phyloP scores from a whole-genome alignment of 2,113 vertebrate genomes.

The Copsychus sechellarum region DNA sequence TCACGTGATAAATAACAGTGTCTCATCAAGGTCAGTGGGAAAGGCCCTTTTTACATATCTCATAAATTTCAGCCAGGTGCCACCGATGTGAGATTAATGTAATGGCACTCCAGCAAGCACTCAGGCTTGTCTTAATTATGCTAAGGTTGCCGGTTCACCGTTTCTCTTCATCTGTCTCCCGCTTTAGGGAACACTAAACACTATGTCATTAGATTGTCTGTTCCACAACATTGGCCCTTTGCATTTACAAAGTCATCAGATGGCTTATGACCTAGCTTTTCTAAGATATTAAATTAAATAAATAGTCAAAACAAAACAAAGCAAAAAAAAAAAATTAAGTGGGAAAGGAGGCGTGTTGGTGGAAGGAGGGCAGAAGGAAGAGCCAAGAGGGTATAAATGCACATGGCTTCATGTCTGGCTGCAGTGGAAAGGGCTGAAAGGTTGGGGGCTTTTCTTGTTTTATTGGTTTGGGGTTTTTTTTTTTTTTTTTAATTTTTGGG shows the following conservation, averaged over 20 bases:
- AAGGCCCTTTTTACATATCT: conserved; percentile 83
- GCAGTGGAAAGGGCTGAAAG: neutral
- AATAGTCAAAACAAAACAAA: conserved; percentile 68
- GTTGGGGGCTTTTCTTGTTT: neutral
- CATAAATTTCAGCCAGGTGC: conserved; percentile 87
- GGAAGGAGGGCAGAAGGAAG: neutral
- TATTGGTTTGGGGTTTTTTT: neutral
- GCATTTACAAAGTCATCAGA: conserved; percentile 87
- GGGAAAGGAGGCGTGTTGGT: neutral
- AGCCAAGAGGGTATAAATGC: neutral
- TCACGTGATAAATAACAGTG: conserved; percentile 81
- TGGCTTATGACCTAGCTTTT: conserved; percentile 81
- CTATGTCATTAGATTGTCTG: conserved; percentile 87
- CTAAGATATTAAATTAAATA: conserved; percentile 81
- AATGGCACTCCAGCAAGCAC: conserved; percentile 81
- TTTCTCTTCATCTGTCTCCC: conserved; percentile 87
- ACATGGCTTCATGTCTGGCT: neutral
- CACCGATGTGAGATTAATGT: conserved; percentile 86
- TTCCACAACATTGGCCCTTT: conserved; percentile 82
- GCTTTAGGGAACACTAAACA: conserved; percentile 89
- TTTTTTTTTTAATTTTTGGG: too few relatives aligned
- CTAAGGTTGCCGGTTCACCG: conserved; percentile 83
- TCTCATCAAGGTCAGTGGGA: conserved; percentile 83
- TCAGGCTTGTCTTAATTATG: conserved; percentile 90
- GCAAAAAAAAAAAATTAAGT: neutral